A percentile compares a stretch with the other conserved stretches of the same genome.
Conservation (phyloP, 1,140 invertebrate genomes). For the Orchesella cincta region DNA sequence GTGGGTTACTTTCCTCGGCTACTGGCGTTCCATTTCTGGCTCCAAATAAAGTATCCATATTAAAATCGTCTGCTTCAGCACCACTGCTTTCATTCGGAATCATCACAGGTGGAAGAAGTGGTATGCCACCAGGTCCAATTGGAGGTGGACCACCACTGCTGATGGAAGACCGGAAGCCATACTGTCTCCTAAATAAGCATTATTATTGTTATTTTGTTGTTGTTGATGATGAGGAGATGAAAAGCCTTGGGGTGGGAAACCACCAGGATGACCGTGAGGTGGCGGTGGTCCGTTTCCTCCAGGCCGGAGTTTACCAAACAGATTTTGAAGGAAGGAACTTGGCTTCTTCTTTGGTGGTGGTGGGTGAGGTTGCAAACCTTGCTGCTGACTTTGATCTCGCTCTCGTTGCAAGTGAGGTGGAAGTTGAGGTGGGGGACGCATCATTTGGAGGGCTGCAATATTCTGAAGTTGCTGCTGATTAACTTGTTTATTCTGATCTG, state of each 20-base stretch:
- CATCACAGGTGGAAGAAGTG: slow-evolving; percentile 1
- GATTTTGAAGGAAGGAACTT: slow-evolving; percentile 18
- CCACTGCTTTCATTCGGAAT: not conserved
- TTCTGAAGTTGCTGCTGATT: not conserved
- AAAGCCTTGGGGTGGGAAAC: not conserved
- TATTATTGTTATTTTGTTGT: not conserved
- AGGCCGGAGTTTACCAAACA: slow-evolving; percentile 6
- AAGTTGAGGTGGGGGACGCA: not conserved
- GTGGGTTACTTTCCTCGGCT: not conserved
- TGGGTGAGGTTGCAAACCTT: not conserved
- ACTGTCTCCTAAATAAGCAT: slow-evolving; percentile 14
- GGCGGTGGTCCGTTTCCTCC: not conserved
- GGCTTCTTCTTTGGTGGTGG: slow-evolving; percentile 8
- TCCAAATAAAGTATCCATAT: slow-evolving; percentile 9
- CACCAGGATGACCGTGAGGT: slow-evolving; percentile 9
- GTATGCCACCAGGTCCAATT: not conserved
- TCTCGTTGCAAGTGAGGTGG: not conserved
- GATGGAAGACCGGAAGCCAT: not conserved
- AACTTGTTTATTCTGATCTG: not conserved
- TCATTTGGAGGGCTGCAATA: not conserved
- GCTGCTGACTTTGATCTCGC: not conserved
- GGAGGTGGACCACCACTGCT: not conserved
- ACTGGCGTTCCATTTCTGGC: not conserved
- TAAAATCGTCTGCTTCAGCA: not conserved
- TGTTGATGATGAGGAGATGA: not conserved